Evolutionary conservation across 2,113 vertebrate genomes (phyloP), one percentile per base, ranked within the genome.

Genomic region (Potamarius usumacintae): DNA sequence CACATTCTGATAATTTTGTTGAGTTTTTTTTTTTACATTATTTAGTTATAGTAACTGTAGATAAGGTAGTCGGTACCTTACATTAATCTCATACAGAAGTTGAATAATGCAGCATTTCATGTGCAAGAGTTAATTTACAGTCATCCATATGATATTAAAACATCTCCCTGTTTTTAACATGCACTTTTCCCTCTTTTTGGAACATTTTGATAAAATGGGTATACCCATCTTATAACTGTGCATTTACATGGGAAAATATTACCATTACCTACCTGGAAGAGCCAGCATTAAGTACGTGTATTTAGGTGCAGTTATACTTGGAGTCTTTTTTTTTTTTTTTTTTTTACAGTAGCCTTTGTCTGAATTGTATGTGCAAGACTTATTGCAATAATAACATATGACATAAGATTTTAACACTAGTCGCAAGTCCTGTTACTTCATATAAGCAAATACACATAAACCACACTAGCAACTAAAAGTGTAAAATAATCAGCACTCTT

Each of bases 41-140:
- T 22, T 57, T 42, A 42, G 53, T 84, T 74, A 34, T 62, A 74
- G 60, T 65, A 62, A n/a, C 20, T 58, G 8, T 5, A 52, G 8
- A 12, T 79, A 12, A 85, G 15, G 84, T 80, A 34, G 52, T 58
- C 15, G 18, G 78, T 58, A 58, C 10, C n/a, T 79, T 57, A 85
- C 25, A 62, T 3, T 52, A 52, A 65, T n/a, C 58, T 12, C 7
- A 78, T 30, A 30, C 15, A 67, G n/a, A 27, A 6, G 74, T 27
- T 50, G n/a, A 63, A 63, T 85, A 63, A 77, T 85, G 84, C 34
- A 48, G 85, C 25, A 79, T 62, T 34, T 58, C 27, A 60, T 48
- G 34, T 10, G 4, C 0, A 5, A 52, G 0, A 10, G 10, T 14
- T 77, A 2, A 10, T 53, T 77, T 77, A 12, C 17, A 48, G 42